Evolutionary conservation across 2,888 invertebrate species (phyloP).

Genomic region (Nasonovia ribisnigri): DNA sequence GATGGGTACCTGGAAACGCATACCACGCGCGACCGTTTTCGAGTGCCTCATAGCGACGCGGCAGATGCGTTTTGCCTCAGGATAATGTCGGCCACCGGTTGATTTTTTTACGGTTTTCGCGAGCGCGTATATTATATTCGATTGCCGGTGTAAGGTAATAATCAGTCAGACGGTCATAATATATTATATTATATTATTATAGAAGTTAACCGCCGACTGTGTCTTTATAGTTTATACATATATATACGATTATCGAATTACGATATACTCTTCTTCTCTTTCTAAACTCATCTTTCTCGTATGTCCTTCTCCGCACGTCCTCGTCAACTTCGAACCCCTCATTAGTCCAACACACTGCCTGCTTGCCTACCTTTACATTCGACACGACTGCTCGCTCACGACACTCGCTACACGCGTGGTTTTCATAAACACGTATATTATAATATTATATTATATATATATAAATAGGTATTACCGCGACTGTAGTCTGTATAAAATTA

Average conservation of each 20-base stretch:
- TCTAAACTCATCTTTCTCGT: neutral
- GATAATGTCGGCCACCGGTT: neutral
- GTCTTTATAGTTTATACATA: neutral
- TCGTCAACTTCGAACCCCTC: neutral
- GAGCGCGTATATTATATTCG: neutral
- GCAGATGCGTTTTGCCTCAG: neutral
- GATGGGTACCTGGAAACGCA: neutral
- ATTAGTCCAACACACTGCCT: neutral
- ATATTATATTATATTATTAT: neutral
- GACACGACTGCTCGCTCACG: neutral
- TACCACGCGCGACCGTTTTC: neutral
- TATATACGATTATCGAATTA: no score
- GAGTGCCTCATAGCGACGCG: neutral
- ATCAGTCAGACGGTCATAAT: conserved; percentile 1
- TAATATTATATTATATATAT: neutral
- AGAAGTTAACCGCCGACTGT: neutral
- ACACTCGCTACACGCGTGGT: neutral
- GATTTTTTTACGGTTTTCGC: conserved; percentile 2
- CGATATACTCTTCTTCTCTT: neutral
- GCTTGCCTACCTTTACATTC: neutral
- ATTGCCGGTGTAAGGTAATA: neutral
- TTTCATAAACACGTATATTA: neutral
- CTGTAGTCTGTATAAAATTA: neutral
- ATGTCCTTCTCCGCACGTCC: neutral
- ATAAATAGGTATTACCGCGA: neutral